phyloP scores from a whole-genome alignment of 2,113 vertebrate species.

The Conger conger region DNA sequence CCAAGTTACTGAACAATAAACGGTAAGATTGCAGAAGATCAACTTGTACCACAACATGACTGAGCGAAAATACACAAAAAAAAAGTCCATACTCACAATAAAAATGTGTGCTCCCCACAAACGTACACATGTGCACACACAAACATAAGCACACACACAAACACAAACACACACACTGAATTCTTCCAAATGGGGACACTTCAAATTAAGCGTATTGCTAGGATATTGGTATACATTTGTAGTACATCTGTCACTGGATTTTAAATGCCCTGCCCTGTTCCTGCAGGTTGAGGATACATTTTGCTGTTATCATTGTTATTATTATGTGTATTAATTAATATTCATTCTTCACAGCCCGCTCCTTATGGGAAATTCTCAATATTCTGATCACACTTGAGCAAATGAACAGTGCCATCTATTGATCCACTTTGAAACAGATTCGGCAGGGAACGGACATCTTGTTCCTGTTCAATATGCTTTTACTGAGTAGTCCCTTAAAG shows the following conservation, averaged over 20 bases:
- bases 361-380: conserved; percentile 8
- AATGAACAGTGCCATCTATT: conserved; percentile 49
- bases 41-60: too few species aligned
- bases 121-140: not conserved
- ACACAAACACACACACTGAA: not conserved
- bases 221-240: too few species aligned
- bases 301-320: not conserved
- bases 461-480: not conserved
- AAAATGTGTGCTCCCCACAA: not conserved
- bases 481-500: not conserved
- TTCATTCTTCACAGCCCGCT: conserved; percentile 8
- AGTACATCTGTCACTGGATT: not conserved
- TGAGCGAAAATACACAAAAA: too few species aligned
- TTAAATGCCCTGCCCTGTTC: not conserved
- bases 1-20: too few species aligned
- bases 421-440: conserved; percentile 19
- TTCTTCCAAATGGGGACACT: not conserved
- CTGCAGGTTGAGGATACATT: not conserved
- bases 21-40: too few species aligned
- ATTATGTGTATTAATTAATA: not conserved
- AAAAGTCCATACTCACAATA: not conserved
- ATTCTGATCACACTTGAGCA: conserved; percentile 13
- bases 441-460: not conserved
- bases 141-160: not conserved
- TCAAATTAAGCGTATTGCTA: too few species aligned